Evolutionary conservation across 2,888 invertebrate genomes (phyloP), one percentile per base, ranked within the genome.

Genomic region (Tanaodytes sp.): DNA sequence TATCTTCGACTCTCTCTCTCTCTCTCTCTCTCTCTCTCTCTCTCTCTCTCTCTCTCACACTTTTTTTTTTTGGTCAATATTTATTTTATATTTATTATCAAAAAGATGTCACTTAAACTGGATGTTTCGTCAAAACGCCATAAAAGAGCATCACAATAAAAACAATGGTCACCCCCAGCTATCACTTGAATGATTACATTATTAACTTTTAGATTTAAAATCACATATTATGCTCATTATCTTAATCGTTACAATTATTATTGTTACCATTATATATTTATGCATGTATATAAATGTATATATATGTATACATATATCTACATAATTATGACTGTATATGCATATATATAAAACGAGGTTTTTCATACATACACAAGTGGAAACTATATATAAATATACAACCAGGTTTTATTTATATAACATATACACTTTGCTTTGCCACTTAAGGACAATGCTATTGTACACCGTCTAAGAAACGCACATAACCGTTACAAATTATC

Each of bases 371-470:
- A 46, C 12, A 11, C 30, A 61, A 15, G 19, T 33, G n/a, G n/a
- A 27, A 27, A 27, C 27, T 33, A 9, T 33, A 9, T 12, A n/a
- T 12, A 33, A 3, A 12, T 33, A n/a, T n/a, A 33, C 33, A 4
- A 3, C n/a, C 33, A 9, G 33, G 30, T 15, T 37, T 37, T 43
- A n/a, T 43, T 33, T 48, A 42, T 19, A 48, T 39, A 48, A 55
- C 36, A 6, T 45, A 31, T 51, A 40, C 20, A 55, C 23, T 31
- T 40, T 33, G 36, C 48, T 61, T 70, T 39, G 51, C 39, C 62
- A 62, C 65, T 71, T 73, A 49, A 63, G 73, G 71, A 73, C 71
- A 55, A 64, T 66, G 67, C 72, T 68, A 72, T n/a, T n/a, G n/a
- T 69, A 54, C 63, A 71, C 69, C 63, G 54, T 71, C 65, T 67